These are phyloP conservation scores for Heteropelma amictum DNA, from an alignment of 2,888 invertebrate species.

Conservation along the genomic window DNA sequence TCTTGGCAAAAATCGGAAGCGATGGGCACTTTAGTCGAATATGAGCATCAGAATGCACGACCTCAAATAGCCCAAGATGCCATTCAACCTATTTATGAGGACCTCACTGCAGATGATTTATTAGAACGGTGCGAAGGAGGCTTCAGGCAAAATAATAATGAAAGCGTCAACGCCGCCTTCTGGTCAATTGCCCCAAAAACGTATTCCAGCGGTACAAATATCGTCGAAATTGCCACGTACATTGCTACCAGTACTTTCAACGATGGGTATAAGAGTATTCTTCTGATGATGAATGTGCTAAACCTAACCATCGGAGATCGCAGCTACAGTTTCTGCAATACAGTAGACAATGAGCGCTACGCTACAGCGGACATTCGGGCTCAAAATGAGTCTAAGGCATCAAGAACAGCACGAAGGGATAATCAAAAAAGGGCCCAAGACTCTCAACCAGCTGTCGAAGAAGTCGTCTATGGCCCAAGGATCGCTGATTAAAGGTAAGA, in stretches of 20 bases:
- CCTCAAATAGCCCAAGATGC: conserved; percentile 32
- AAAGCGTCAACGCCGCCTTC: conserved; percentile 33
- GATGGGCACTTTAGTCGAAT: conserved; percentile 32
- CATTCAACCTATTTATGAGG: conserved; percentile 50
- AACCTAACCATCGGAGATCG: too few relatives aligned
- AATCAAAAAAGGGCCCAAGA: conserved; percentile 1
- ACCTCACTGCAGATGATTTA: too few relatives aligned
- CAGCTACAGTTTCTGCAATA: too few relatives aligned
- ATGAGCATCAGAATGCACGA: conserved; percentile 5
- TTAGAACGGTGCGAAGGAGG: too few relatives aligned
- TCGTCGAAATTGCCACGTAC: conserved; percentile 27
- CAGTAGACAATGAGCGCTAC: too few relatives aligned
- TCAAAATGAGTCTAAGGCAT: conserved; percentile 7
- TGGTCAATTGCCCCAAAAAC: conserved; percentile 47
- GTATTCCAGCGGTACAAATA: conserved; percentile 18
- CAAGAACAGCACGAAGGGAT: neutral
- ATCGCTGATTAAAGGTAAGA: conserved; percentile 1
- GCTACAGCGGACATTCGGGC: neutral
- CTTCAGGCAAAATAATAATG: conserved; percentile 55
- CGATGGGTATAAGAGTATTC: conserved; percentile 30
- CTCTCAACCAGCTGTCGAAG: conserved; percentile 15
- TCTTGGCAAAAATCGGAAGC: too few relatives aligned
- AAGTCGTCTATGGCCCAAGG: conserved; percentile 6
- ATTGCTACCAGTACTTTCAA: conserved; percentile 38
- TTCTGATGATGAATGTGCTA: conserved; percentile 24